Evolutionary conservation across 2,113 vertebrate species (phyloP).

Genomic region (Rana temporaria): DNA sequence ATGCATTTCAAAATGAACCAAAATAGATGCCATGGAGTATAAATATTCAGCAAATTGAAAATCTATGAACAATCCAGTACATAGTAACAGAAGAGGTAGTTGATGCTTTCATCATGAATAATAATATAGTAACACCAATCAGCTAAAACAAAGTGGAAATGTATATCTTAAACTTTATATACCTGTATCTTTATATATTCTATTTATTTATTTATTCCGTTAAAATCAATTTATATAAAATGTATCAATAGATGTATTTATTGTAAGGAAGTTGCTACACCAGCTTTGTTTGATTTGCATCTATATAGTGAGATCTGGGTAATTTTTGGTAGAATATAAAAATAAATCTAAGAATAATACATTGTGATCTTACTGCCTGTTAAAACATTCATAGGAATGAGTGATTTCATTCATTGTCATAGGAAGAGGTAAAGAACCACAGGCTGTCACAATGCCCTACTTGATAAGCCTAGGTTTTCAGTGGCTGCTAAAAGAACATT

Average conservation of each 20-base stretch:
- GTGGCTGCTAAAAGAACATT: conserved; percentile 25
- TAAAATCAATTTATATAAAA: neutral
- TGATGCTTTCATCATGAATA: conserved; percentile 37
- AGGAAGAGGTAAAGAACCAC: conserved; percentile 17
- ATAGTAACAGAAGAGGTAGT: conserved; percentile 38
- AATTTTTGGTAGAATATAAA: conserved; percentile 17
- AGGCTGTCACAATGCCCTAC: neutral
- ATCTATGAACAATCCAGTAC: conserved; percentile 1
- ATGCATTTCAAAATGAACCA: no score
- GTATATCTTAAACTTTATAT: neutral
- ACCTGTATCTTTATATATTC: neutral
- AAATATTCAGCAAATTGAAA: neutral
- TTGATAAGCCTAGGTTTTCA: neutral
- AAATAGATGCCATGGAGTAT: neutral
- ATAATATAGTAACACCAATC: neutral
- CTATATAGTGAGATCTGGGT: neutral
- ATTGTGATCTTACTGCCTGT: neutral
- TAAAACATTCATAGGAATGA: conserved; percentile 24
- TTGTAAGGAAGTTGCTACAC: neutral
- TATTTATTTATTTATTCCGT: neutral
- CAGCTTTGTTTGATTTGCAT: neutral
- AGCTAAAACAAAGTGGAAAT: conserved; percentile 1
- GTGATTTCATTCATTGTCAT: conserved; percentile 40
- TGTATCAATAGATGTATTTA: neutral
- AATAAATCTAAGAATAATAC: neutral